Conservation (phyloP, 2,797 vertebrate species). For the Gymnoscopelus microlampas region DNA sequence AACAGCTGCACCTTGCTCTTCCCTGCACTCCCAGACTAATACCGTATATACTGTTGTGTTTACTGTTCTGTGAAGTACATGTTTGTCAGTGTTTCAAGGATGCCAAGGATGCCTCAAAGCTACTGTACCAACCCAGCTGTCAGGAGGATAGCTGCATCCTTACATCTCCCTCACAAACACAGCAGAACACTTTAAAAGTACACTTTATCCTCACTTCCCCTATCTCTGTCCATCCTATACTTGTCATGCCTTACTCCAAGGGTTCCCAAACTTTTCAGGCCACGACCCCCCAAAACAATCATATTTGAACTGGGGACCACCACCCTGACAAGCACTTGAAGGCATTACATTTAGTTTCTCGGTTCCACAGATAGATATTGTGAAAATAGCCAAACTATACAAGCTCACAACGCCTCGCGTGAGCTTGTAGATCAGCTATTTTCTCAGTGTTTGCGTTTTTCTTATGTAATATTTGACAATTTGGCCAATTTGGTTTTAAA, state of each 20-base stretch:
- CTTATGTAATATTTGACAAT: no score
- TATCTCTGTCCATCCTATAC: conserved; percentile 7
- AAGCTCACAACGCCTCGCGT: no score
- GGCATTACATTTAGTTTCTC: no score
- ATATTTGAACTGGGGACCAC: no score
- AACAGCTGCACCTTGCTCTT: not conserved
- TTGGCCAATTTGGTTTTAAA: no score
- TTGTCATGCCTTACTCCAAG: conserved; percentile 18
- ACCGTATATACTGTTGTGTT: conserved; percentile 22
- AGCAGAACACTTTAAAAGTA: conserved; percentile 55
- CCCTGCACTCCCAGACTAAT: conserved; percentile 30
- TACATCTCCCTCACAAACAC: conserved; percentile 44
- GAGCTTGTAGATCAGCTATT: no score
- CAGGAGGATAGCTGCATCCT: conserved; percentile 51
- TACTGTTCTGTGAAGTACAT: conserved; percentile 39
- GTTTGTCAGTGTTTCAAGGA: conserved; percentile 44
- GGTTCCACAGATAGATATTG: no score
- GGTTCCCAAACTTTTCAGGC: no score
- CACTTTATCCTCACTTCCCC: conserved; percentile 31
- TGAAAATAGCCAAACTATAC: no score
- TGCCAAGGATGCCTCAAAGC: conserved; percentile 38
- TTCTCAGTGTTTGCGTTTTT: no score
- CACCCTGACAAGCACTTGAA: no score
- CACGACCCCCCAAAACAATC: no score
- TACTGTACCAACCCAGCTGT: conserved; percentile 27